Evolutionary conservation across 2,113 vertebrate species (phyloP), one percentile per base, ranked within the genome.

Genomic region (Corvus moneduloides): DNA sequence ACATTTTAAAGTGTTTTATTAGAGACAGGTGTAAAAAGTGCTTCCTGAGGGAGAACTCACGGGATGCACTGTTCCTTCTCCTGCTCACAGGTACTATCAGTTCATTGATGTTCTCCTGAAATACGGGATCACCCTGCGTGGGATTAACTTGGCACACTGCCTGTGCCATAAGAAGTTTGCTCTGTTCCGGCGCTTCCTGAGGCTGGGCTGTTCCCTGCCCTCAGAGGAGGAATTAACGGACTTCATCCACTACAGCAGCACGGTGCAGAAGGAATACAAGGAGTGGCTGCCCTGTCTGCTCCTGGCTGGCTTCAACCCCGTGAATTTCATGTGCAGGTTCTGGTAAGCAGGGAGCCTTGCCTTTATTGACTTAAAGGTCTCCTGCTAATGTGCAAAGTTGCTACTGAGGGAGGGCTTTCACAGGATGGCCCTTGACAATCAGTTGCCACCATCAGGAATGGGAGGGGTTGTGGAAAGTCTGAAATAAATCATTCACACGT

Each of bases 221-320:
- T 63, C 95, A 0, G 96, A 93, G 83, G 94, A 92, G 35, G 89
- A 98, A n/a, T 32, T 96, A 11, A 13, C 35, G 1, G 97, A 97
- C 49, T 98, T 98, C 96, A 30, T 96, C 64, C 94, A 23, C 32
- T 84, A 84, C 28, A 84, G 79, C 97, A 30, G 1, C 94, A 85
- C 59, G 82, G 97, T 71, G 32, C 96, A 96, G 4, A 39, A 52
- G 44, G 80, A 96, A 5, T 98, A 98, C 54, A 98, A 97, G 84
- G 94, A 98, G 43, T 99, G 99, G 99, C 97, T 99, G 89, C 98
- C 99, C 37, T 95, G 96, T 84, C 97, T 99, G 24, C 97, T 99
- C 16, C 96, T 98, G 85, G 98, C 98, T 16, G 99, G 99, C 66
- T 98, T 99, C 84, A 96, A 99, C 54, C 99, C 99, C 6, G 27